Percentiles rank a stretch among this genome's conserved stretches.
phyloP scores from a whole-genome alignment of 2,797 vertebrate species.

The Myotis pilosus region DNA sequence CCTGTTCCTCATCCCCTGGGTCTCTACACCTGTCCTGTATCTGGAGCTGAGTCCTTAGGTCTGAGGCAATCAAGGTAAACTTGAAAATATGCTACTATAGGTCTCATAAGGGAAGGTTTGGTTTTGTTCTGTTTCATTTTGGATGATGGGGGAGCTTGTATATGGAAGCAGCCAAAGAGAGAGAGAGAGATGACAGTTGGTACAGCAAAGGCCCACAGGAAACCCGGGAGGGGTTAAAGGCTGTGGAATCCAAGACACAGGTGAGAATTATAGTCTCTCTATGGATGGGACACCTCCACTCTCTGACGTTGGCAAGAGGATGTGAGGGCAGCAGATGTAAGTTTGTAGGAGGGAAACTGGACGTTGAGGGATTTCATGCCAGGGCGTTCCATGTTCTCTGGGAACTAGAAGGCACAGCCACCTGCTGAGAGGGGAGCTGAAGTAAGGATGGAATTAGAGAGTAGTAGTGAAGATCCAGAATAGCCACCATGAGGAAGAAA shows the following conservation, averaged over 20 bases:
- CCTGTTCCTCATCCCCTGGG: neutral
- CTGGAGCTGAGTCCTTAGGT: neutral
- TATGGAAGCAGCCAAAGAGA: neutral
- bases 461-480: neutral
- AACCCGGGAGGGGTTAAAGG: neutral
- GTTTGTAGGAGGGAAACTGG: neutral
- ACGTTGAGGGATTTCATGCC: neutral
- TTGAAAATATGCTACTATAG: neutral
- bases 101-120: neutral
- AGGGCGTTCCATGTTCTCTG: neutral
- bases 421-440: neutral
- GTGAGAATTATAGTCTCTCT: neutral
- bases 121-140: neutral
- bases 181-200: neutral
- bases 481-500: accelerated
- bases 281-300: neutral
- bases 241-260: neutral
- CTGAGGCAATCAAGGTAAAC: neutral
- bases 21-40: neutral
- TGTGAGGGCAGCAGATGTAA: neutral
- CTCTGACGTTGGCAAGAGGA: neutral
- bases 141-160: neutral
- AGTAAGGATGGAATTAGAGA: neutral
- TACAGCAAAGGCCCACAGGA: neutral
- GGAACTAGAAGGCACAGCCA: neutral